Evolutionary conservation across 2,888 invertebrate genomes (phyloP).

Genomic region (Synergus laeviventris): DNA sequence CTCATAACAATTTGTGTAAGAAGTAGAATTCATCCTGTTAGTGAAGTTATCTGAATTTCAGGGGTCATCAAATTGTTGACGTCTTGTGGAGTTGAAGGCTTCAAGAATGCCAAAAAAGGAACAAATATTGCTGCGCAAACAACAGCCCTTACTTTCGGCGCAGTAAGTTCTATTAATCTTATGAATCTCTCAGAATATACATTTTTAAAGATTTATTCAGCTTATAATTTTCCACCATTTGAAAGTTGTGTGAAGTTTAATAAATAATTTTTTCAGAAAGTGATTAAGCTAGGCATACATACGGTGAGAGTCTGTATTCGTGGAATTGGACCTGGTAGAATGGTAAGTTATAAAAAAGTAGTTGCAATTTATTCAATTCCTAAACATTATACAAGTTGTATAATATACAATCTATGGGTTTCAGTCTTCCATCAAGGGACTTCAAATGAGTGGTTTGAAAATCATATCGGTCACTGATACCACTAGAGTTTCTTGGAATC

Average conservation of each 20-base stretch:
- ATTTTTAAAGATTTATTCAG: not conserved
- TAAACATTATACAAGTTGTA: not conserved
- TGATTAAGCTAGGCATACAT: slow-evolving; percentile 84
- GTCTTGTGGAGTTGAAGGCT: slow-evolving; percentile 94
- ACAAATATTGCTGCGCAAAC: slow-evolving; percentile 98
- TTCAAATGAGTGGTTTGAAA: slow-evolving; percentile 93
- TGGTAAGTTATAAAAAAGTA: slow-evolving; percentile 80
- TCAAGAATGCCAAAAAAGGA: slow-evolving; percentile 95
- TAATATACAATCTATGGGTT: slow-evolving; percentile 62
- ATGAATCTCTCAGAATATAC: not conserved
- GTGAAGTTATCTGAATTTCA: slow-evolving; percentile 41
- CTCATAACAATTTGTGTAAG: too few species aligned
- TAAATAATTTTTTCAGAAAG: slow-evolving; percentile 78
- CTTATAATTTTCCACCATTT: too few species aligned
- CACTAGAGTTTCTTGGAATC: slow-evolving; percentile 90
- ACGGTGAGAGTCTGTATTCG: slow-evolving; percentile 86
- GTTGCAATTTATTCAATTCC: slow-evolving; percentile 1
- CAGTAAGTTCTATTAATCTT: slow-evolving; percentile 78
- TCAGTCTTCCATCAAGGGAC: slow-evolving; percentile 94
- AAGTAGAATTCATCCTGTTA: not conserved
- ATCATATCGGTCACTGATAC: slow-evolving; percentile 95
- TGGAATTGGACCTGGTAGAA: slow-evolving; percentile 93
- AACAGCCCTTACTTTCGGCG: slow-evolving; percentile 88
- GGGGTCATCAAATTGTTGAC: slow-evolving; percentile 79
- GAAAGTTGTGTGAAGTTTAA: slow-evolving; percentile 22